Conservation (phyloP, 2,113 vertebrate species). For the Paraplagusia blochii region DNA sequence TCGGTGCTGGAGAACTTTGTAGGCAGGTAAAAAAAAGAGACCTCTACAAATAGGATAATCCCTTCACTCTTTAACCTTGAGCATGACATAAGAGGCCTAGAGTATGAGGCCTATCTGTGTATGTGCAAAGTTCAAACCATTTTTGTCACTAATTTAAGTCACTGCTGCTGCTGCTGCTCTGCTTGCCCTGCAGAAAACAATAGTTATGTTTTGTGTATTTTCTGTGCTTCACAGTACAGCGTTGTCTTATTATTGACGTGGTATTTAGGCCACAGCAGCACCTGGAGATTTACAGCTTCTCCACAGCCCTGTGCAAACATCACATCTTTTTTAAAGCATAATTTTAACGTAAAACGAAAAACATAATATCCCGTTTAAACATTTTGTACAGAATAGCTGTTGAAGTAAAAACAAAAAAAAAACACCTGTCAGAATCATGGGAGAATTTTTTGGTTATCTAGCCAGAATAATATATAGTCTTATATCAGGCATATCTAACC, state of each 20-base stretch:
- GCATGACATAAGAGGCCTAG: conserved; percentile 62
- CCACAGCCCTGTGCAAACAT: no score
- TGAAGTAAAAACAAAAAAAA: no score
- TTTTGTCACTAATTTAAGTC: conserved; percentile 14
- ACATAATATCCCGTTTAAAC: no score
- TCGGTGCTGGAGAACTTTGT: conserved; percentile 91
- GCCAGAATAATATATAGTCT: no score
- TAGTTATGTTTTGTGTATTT: conserved; percentile 1
- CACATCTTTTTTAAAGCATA: no score
- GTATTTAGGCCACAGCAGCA: conserved; percentile 63
- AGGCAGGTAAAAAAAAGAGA: conserved; percentile 76
- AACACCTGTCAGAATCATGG: no score
- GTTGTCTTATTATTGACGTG: conserved; percentile 1
- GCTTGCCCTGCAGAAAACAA: not conserved
- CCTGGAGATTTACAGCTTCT: conserved; percentile 36
- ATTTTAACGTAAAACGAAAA: no score
- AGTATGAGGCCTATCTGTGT: conserved; percentile 21
- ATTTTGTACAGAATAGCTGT: no score
- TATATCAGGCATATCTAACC: no score
- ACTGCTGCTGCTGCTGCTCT: conserved; percentile 1
- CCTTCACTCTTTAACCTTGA: conserved; percentile 50
- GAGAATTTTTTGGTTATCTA: no score
- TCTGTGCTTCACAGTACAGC: conserved; percentile 22
- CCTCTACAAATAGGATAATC: conserved; percentile 62
- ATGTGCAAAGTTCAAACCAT: conserved; percentile 44